Conservation (phyloP, 2,797 vertebrate species). For the Orientallactaga sibirica region DNA sequence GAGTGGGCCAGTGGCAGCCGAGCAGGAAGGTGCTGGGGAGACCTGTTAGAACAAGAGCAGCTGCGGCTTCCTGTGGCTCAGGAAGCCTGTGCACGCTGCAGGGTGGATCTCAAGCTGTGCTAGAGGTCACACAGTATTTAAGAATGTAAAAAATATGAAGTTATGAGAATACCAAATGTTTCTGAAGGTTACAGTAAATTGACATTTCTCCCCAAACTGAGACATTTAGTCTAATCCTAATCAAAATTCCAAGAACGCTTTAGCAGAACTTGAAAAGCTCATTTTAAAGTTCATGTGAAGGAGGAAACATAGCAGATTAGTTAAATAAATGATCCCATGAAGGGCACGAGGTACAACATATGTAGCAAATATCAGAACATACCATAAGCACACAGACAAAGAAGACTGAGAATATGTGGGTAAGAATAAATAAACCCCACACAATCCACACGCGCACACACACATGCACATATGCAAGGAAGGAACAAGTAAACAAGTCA, state of each 20-base stretch:
- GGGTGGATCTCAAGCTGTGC: not conserved
- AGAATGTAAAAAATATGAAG: not conserved
- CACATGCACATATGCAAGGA: not conserved
- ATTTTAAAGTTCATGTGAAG: conserved; percentile 14
- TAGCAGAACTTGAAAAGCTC: conserved; percentile 29
- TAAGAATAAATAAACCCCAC: not conserved
- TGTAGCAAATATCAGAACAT: not conserved
- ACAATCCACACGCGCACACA: not conserved
- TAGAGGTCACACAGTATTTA: not conserved
- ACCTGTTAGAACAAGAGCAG: not conserved
- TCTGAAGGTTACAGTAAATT: not conserved
- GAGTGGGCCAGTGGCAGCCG: not conserved
- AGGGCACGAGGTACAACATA: not conserved
- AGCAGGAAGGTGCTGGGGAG: not conserved
- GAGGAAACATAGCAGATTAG: not conserved
- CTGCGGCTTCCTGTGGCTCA: rapidly evolving
- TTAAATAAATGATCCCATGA: not conserved
- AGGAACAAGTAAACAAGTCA: not conserved
- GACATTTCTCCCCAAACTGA: not conserved
- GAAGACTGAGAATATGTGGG: not conserved
- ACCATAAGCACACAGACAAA: not conserved
- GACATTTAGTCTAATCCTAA: not conserved
- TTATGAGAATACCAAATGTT: not conserved
- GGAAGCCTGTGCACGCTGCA: not conserved
- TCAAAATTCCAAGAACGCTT: conserved; percentile 30